Conservation (phyloP, 2,888 invertebrate species). For the Rhagonycha lutea region DNA sequence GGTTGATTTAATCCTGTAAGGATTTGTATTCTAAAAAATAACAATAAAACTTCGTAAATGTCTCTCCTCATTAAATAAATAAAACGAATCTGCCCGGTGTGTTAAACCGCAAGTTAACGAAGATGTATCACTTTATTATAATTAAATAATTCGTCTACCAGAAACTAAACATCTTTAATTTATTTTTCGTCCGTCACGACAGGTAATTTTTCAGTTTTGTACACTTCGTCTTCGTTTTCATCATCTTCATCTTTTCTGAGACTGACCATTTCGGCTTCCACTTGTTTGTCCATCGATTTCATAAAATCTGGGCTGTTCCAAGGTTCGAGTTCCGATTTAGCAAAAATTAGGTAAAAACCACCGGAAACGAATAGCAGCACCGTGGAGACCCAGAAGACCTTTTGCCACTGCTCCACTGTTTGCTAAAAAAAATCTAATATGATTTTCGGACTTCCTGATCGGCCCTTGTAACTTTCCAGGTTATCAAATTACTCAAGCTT, state of each 20-base stretch:
- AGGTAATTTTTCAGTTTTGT: background rate
- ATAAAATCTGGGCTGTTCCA: conserved; percentile 59
- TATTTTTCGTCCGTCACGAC: background rate
- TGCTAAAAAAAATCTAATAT: conserved; percentile 56
- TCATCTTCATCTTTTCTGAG: conserved; percentile 32
- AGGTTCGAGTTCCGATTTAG: conserved; percentile 61
- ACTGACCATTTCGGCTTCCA: conserved; percentile 33
- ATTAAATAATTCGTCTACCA: background rate
- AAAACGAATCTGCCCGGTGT: background rate
- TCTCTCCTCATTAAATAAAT: too few species aligned
- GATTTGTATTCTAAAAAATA: background rate
- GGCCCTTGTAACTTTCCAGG: background rate
- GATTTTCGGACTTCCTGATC: background rate
- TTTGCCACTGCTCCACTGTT: conserved; percentile 64
- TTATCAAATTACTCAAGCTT: background rate
- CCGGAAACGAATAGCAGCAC: conserved; percentile 59
- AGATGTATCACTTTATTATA: background rate
- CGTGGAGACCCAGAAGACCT: conserved; percentile 62
- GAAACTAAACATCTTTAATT: background rate
- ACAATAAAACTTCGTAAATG: too few species aligned
- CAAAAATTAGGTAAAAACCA: conserved; percentile 58
- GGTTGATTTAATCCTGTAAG: background rate
- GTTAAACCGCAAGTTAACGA: background rate
- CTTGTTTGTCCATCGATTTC: conserved; percentile 30
- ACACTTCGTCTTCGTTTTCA: conserved; percentile 8